Evolutionary conservation across 2,888 invertebrate species (phyloP).

Genomic region (Spodoptera picta): DNA sequence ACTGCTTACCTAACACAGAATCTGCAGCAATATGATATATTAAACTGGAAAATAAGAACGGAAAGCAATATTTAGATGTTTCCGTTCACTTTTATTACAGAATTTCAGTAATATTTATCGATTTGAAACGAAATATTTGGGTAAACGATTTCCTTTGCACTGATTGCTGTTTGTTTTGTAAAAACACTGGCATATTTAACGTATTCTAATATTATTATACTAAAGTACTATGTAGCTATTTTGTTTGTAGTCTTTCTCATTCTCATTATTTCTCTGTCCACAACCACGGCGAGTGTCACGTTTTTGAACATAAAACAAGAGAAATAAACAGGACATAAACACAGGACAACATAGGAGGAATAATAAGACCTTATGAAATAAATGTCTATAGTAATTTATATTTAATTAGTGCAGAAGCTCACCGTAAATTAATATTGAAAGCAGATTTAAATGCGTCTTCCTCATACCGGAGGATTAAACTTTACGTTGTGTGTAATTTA

Average conservation of each 20-base stretch:
- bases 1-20: conserved; percentile 33
- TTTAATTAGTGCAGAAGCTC: too few relatives aligned
- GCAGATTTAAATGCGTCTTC: background rate
- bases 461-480: conserved; percentile 19
- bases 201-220: too few relatives aligned
- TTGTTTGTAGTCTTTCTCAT: too few relatives aligned
- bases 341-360: too few relatives aligned
- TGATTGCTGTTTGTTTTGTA: conserved; percentile 14
- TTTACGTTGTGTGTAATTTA: too few relatives aligned
- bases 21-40: conserved; percentile 57
- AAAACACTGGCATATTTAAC: background rate
- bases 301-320: too few relatives aligned
- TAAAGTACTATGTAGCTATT: too few relatives aligned
- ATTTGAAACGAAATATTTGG: conserved; percentile 28
- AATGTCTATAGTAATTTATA: too few relatives aligned
- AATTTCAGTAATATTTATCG: conserved; percentile 26
- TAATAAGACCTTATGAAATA: too few relatives aligned
- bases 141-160: conserved; percentile 9
- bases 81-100: conserved; percentile 2
- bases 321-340: too few relatives aligned
- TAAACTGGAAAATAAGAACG: conserved; percentile 44
- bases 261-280: too few relatives aligned
- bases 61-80: conserved; percentile 20
- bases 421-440: background rate
- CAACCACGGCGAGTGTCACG: too few relatives aligned